Base-by-base conservation (phyloP, 1,140 invertebrate species). In the Pteromalus puparum region DNA sequence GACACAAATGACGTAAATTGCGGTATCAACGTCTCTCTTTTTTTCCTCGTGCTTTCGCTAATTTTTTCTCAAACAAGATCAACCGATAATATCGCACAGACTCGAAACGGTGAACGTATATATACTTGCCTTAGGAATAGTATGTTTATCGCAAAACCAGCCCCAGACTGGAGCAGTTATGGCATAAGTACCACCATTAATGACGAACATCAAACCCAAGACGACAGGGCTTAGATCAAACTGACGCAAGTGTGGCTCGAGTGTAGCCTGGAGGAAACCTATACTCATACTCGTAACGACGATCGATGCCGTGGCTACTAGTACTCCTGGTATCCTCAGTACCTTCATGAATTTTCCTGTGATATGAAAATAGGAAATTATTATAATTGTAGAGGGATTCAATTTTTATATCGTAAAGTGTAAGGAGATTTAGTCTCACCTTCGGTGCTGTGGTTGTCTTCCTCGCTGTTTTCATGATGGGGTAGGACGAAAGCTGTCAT, bases 151-250 rank as follows among this genome's bases (percentile, higher is more conserved):
- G 88, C 97, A 97, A 0, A 97, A 86, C 94, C 95, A 96, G 34
- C 97, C 97, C 95, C 96, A 98, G 18, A 93, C 92, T 0, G 97
- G 97, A 0, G 97, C 96, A 0, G 96, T 96, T 0, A 97, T 67
- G 1, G 97, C 97, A 91, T 98, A 98, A 18, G 96, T 95, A 1
- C 96, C 97, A 5, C 97, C 97, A 89, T 97, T 97, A 70, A 98
- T 96, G 21, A 98, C 95, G 90, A 98, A 98, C 95, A 98, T 96
- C 18, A 97, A 90, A 0, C 97, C 97, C 46, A 98, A 92, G 12
- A 97, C 89, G 10, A 97, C 94, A 0, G 97, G 96, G 24, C 88
- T 95, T 77, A 98, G 92, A 15, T 95, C 89, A 88, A 98, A 96
- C 91, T 95, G 95, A 86, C 97, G 90, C 15, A 98, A 90, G 94